These are phyloP conservation scores for Campoletis raptor DNA, from an alignment of 2,888 invertebrate species.

Conservation along the genomic window DNA sequence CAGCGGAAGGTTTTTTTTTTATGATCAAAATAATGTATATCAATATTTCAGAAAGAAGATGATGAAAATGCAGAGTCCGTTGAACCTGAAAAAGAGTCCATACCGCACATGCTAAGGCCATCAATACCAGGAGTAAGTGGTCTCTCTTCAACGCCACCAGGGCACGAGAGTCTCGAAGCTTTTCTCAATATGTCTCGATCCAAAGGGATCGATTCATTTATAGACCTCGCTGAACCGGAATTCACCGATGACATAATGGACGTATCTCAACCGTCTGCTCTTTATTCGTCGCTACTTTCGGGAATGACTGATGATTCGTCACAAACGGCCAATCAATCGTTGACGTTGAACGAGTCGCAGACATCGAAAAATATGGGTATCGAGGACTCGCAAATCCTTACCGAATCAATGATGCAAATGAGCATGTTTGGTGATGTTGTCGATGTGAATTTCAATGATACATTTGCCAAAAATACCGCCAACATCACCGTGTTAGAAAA, in stretches of 20 bases:
- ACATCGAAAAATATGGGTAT: conserved; percentile 62
- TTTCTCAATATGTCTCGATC: conserved; percentile 81
- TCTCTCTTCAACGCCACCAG: conserved; percentile 68
- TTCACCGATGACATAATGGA: conserved; percentile 80
- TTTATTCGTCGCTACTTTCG: conserved; percentile 77
- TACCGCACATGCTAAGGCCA: conserved; percentile 79
- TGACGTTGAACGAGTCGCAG: conserved; percentile 37
- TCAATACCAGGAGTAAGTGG: conserved; percentile 50
- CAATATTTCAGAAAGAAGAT: conserved; percentile 51
- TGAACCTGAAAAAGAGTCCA: conserved; percentile 65
- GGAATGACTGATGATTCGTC: conserved; percentile 53
- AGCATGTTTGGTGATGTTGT: conserved; percentile 78
- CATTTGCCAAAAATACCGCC: conserved; percentile 55
- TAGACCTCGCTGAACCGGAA: conserved; percentile 80
- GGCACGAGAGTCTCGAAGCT: conserved; percentile 81
- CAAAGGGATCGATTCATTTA: conserved; percentile 81
- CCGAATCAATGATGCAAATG: conserved; percentile 81
- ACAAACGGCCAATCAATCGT: conserved; percentile 53
- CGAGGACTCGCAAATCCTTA: conserved; percentile 78
- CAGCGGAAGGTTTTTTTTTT: neutral
- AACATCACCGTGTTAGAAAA: conserved; percentile 67
- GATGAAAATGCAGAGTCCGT: conserved; percentile 47
- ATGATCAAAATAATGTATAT: neutral
- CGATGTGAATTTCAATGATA: conserved; percentile 70
- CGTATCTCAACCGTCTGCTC: conserved; percentile 80